Evolutionary conservation across 2,888 invertebrate species (phyloP), one percentile per base, ranked within the genome.

Genomic region (Metalampra italica): DNA sequence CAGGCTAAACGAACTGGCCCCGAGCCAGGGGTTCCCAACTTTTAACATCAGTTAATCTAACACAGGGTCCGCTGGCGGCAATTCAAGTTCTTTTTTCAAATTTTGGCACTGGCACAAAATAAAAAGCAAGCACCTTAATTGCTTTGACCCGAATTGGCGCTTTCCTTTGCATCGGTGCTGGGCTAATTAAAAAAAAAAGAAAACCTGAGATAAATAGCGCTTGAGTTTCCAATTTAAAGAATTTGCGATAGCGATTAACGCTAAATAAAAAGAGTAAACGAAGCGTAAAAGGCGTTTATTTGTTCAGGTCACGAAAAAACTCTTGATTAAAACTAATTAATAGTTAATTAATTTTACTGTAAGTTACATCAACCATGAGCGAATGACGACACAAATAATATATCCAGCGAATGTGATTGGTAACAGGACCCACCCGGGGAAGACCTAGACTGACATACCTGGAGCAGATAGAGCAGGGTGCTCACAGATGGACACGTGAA

Each of bases 21-120:
- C 11, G 3, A 46, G 78, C 78, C 80, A 80, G 66, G 53, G 55
- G 65, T 62, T 62, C 66, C 69, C 65, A 76, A 77, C 71, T 81
- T 79, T 80, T 79, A 79, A 75, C 82, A 79, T 78, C 80, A 79
- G 75, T 82, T 82, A 83, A 82, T 84, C 82, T 83, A 82, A 78
- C 75, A 64, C 68, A 62, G 64, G 54, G 56, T 56, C 64, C 59
- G 69, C 72, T 85, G 83, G 82, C 84, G 70, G 60, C 59, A 64
- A 71, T 75, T 80, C 81, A 80, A 80, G 69, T 60, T 63, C 64
- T 76, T 82, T 78, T 77, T 71, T 62, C 64, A 72, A 78, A 80
- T 64, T 82, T 84, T 86, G 87, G 86, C 86, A 78, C 76, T 32
- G 63, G 64, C 66, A 64, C 76, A 63, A 80, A 78, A 82, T 74